Percentiles rank a stretch among this genome's conserved stretches.
These are phyloP conservation scores for Drosophila bocqueti DNA, from an alignment of 1,140 invertebrate species.

Conservation along the genomic window DNA sequence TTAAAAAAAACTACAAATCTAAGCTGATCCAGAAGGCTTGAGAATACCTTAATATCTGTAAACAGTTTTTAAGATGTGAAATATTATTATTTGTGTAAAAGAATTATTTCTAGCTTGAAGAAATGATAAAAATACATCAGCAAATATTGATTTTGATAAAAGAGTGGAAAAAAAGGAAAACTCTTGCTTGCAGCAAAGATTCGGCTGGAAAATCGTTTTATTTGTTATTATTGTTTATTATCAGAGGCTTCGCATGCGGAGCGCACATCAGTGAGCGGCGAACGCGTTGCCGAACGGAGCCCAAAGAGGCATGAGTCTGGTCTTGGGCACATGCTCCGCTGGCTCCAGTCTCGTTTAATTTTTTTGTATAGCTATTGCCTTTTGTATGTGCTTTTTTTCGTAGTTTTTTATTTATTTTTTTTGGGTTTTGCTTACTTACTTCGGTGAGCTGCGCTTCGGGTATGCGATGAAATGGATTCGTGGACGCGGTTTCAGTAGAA, in stretches of 20 bases:
- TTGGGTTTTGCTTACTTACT: slow-evolving; percentile 24
- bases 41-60: too few species aligned
- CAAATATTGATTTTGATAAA: background rate
- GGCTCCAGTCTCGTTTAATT: slow-evolving; percentile 28
- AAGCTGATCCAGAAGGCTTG: too few species aligned
- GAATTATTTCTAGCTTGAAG: background rate
- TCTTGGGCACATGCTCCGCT: slow-evolving; percentile 54
- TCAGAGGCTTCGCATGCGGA: slow-evolving; percentile 41
- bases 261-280: slow-evolving; percentile 17
- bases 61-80: background rate
- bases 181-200: background rate
- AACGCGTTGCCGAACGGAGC: slow-evolving; percentile 7
- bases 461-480: slow-evolving; percentile 33
- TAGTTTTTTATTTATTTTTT: slow-evolving; percentile 18
- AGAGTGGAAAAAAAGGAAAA: background rate
- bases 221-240: slow-evolving; percentile 24
- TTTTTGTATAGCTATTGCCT: slow-evolving; percentile 46
- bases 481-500: slow-evolving; percentile 75
- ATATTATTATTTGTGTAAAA: background rate
- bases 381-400: slow-evolving; percentile 2
- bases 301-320: slow-evolving; percentile 42
- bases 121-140: background rate
- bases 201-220: background rate
- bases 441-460: slow-evolving; percentile 41
- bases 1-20: too few species aligned